Evolutionary conservation across 1,140 invertebrate genomes (phyloP).

Genomic region (Papilio xuthus): DNA sequence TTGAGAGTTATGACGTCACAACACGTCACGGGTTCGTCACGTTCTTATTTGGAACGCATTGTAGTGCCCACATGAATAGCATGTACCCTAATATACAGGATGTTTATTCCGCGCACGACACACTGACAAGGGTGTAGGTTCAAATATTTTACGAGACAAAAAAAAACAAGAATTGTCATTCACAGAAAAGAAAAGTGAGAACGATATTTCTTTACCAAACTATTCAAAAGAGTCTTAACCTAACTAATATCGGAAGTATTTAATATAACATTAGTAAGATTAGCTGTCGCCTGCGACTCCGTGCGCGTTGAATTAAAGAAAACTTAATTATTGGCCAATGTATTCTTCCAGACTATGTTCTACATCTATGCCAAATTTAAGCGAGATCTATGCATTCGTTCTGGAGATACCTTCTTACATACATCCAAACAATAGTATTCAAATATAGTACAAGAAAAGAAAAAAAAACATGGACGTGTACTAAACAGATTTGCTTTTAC

Average conservation of each 20-base stretch:
- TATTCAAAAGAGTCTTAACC: neutral
- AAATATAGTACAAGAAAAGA: neutral
- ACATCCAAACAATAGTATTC: too few species aligned
- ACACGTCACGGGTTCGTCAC: too few species aligned
- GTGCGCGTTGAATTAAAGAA: too few species aligned
- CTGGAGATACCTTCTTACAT: too few species aligned
- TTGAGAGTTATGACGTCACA: too few species aligned
- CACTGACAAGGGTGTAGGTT: constrained; percentile 39
- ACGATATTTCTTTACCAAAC: neutral
- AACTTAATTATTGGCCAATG: too few species aligned
- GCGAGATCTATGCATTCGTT: too few species aligned
- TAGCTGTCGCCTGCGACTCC: too few species aligned
- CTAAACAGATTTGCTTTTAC: neutral
- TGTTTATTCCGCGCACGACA: constrained; percentile 40
- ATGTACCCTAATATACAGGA: neutral
- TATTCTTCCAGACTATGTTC: too few species aligned
- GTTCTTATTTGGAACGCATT: neutral
- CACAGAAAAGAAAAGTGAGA: neutral
- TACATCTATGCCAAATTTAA: too few species aligned
- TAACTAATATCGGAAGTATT: neutral
- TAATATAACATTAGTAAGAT: too few species aligned
- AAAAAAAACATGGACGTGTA: too few species aligned
- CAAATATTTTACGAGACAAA: neutral
- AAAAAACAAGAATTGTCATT: neutral
- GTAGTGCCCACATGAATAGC: neutral